Conservation (phyloP, 2,797 vertebrate genomes). For the Cynopterus sphinx region DNA sequence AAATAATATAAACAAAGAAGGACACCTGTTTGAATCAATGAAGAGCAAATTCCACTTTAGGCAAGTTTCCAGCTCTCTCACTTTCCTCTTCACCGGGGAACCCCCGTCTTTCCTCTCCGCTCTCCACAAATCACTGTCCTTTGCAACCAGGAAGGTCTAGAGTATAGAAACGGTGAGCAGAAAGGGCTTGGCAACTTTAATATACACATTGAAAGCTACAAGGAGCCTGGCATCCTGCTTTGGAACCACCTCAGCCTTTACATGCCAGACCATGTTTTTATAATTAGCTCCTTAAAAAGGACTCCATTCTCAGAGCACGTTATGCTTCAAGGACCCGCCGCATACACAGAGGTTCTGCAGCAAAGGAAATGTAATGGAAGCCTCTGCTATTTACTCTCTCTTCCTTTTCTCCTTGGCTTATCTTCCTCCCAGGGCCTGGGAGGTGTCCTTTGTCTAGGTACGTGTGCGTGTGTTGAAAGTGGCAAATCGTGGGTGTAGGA, state of each 20-base stretch:
- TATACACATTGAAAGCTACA: not conserved
- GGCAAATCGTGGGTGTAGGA: slow-evolving; percentile 11
- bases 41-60: not conserved
- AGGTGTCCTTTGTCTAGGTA: not conserved
- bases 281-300: slow-evolving; percentile 42
- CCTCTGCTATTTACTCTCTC: not conserved
- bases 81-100: not conserved
- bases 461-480: not conserved
- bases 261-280: slow-evolving; percentile 36
- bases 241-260: not conserved
- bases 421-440: slow-evolving; percentile 15
- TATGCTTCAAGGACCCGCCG: not conserved
- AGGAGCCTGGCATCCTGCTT: not conserved
- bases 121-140: not conserved
- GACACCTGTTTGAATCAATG: not conserved
- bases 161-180: not conserved
- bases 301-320: not conserved
- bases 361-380: not conserved
- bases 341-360: not conserved
- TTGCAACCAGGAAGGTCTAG: not conserved
- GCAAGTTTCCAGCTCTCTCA: not conserved
- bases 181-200: not conserved
- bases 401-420: slow-evolving; percentile 25
- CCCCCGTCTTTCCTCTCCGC: not conserved
- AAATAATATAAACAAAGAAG: not conserved